Evolutionary conservation across 2,113 vertebrate species (phyloP).

Genomic region (Oncorhynchus nerka): DNA sequence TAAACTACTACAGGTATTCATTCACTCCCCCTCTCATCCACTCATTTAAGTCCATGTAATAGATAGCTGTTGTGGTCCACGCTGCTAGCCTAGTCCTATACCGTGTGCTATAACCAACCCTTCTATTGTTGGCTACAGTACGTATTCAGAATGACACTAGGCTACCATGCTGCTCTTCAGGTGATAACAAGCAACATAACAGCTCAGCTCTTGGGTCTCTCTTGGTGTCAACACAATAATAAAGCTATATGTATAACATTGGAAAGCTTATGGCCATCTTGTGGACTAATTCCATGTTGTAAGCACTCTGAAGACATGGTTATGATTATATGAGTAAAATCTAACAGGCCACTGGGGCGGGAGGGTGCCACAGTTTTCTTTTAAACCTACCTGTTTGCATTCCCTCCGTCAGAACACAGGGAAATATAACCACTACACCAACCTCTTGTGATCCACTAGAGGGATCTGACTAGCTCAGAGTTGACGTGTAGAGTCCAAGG

Average conservation of each 20-base stretch:
- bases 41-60: too few species aligned
- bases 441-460: background rate
- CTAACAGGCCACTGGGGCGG: background rate
- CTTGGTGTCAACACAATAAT: background rate
- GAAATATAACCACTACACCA: constrained; percentile 23
- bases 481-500: background rate
- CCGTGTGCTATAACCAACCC: background rate
- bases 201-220: too few species aligned
- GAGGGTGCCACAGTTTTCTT: background rate
- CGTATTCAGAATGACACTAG: too few species aligned
- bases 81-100: background rate
- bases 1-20: too few species aligned
- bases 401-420: background rate
- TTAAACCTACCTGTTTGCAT: background rate
- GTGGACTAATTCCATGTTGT: background rate
- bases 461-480: constrained; percentile 1
- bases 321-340: background rate
- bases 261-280: background rate
- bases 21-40: too few species aligned
- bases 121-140: too few species aligned
- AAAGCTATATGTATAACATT: too few species aligned
- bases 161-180: too few species aligned
- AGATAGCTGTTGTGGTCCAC: background rate
- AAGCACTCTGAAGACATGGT: background rate
- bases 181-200: too few species aligned